Evolutionary conservation across 2,888 invertebrate genomes (phyloP), one percentile per base, ranked within the genome.

Genomic region (Uloborus plumipes): DNA sequence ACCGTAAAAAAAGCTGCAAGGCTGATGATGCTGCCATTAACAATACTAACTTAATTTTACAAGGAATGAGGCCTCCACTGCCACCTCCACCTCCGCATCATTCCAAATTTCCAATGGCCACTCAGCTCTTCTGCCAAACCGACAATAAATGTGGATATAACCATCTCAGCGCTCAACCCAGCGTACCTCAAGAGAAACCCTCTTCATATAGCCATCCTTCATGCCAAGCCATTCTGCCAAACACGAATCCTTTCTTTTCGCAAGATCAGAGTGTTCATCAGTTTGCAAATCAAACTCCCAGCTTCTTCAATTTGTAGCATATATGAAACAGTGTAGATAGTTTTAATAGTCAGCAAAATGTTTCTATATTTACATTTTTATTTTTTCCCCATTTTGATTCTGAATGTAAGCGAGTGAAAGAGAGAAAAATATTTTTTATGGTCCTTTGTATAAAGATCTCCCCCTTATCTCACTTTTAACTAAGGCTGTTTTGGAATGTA

Each of bases 101-200:
- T 69, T 64, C 67, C 55, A 81, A 81, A 65, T 81, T 73, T 58
- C 64, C 64, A 31, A 65, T 65, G 18, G 55, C 74, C 31, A 22
- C 74, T 15, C 74, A 81, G 20, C 62, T 74, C 6, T 81, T 81
- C 65, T 80, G 80, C 61, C 74, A 69, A 16, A 64, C 74, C 20
- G 74, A 81, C 55, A 70, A 69, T 74, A 81, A 74, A 74, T 70
- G 66, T 70, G 69, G 51, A 31, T 81, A 81, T 49, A 81, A 81
- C 65, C 64, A 81, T 47, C 62, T 64, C n/a, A 74, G 55, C 50
- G 66, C 70, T 39, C 53, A 66, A 22, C 79, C 61, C 31, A 66
- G 20, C 39, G 50, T 81, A 53, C 20, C 74, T 20, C 74, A 74
- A 64, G 74, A 81, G 11, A 66, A 66, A 66, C 20, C 20, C 22